These are phyloP conservation scores for Enteromius paludinosus DNA, from an alignment of 2,797 vertebrate genomes.

Conservation along the genomic window DNA sequence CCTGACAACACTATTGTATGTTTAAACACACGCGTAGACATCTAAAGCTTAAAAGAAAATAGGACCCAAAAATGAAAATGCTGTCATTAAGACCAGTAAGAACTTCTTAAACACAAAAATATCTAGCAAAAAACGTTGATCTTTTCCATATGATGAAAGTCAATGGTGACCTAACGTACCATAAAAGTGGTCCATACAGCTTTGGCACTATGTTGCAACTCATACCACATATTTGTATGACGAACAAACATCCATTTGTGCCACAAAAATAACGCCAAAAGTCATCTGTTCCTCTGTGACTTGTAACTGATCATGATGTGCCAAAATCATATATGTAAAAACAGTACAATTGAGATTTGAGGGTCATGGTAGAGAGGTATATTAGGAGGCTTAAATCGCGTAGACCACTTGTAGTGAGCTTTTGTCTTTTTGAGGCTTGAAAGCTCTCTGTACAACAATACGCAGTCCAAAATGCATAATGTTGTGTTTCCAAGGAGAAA, in stretches of 20 bases:
- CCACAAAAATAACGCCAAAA: not conserved
- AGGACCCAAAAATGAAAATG: too few relatives aligned
- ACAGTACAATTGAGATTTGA: not conserved
- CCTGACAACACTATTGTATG: slow-evolving; percentile 42
- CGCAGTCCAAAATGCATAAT: not conserved
- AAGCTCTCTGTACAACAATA: not conserved
- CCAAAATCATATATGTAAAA: not conserved
- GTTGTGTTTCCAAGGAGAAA: not conserved
- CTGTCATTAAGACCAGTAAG: not conserved
- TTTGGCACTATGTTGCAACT: not conserved
- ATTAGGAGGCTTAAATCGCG: not conserved
- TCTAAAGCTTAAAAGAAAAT: not conserved
- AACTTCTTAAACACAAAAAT: not conserved
- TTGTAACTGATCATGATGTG: not conserved
- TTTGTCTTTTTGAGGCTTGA: not conserved
- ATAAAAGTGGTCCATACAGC: not conserved
- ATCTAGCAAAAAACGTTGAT: not conserved
- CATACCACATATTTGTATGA: not conserved
- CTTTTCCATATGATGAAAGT: not conserved
- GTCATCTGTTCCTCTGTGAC: not conserved
- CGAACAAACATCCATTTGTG: not conserved
- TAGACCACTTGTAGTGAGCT: not conserved
- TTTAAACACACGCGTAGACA: slow-evolving; percentile 14
- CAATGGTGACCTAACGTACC: not conserved
- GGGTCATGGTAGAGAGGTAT: not conserved